These are phyloP conservation scores for Chouioia cunea DNA, from an alignment of 2,888 invertebrate genomes.

Conservation along the genomic window DNA sequence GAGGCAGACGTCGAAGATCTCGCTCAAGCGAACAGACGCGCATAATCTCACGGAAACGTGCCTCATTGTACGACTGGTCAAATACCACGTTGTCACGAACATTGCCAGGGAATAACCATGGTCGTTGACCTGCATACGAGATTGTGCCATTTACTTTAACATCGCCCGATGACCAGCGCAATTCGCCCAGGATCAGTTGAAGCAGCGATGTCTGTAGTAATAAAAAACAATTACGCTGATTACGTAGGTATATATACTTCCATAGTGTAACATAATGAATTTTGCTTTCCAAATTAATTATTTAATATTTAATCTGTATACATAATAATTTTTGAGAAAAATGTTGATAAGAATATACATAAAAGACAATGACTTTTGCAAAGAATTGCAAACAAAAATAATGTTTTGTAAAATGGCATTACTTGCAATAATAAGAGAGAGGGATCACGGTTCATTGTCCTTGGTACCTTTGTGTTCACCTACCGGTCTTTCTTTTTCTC, in stretches of 20 bases:
- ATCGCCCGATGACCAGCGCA: slow-evolving; percentile 74
- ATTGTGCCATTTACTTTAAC: slow-evolving; percentile 75
- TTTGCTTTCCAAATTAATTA: not conserved
- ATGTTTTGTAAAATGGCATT: too few species aligned
- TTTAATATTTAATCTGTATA: too few species aligned
- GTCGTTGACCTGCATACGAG: slow-evolving; percentile 84
- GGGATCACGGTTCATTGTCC: too few species aligned
- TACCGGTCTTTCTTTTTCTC: too few species aligned
- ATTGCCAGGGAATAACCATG: slow-evolving; percentile 82
- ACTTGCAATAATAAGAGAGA: too few species aligned
- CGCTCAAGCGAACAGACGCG: slow-evolving; percentile 75
- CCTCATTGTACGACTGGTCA: slow-evolving; percentile 74
- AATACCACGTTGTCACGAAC: slow-evolving; percentile 86
- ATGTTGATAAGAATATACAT: too few species aligned
- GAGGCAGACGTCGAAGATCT: slow-evolving; percentile 79
- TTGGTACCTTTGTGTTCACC: too few species aligned
- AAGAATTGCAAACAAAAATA: too few species aligned
- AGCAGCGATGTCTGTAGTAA: slow-evolving; percentile 72
- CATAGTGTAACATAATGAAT: not conserved
- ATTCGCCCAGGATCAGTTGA: slow-evolving; percentile 80
- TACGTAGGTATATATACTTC: not conserved
- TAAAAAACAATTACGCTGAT: slow-evolving; percentile 49
- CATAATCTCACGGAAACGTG: slow-evolving; percentile 71
- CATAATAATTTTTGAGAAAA: too few species aligned
- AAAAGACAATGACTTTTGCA: too few species aligned